These are phyloP conservation scores for Acronicta leporina DNA, from an alignment of 2,888 invertebrate species.

Conservation along the genomic window DNA sequence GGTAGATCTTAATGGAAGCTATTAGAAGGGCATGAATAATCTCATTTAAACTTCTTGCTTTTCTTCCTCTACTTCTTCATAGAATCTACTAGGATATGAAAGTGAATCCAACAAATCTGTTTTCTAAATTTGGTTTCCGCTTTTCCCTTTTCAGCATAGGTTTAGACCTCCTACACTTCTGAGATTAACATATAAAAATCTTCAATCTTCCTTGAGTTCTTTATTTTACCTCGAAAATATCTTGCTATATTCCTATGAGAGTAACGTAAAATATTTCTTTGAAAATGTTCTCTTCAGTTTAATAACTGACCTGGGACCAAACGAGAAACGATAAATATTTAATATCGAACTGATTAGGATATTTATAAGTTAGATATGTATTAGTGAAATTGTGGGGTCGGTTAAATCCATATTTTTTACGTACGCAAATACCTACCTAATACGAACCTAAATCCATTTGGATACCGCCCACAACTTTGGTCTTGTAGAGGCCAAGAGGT, in stretches of 20 bases:
- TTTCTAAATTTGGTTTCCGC: slow-evolving; percentile 55
- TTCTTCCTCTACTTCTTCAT: slow-evolving; percentile 65
- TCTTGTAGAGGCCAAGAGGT: not conserved
- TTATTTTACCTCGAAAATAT: slow-evolving; percentile 49
- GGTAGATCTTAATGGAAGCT: slow-evolving; percentile 83
- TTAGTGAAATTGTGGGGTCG: slow-evolving; percentile 6
- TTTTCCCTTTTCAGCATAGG: slow-evolving; percentile 58
- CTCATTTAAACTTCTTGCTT: slow-evolving; percentile 68
- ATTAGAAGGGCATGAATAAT: slow-evolving; percentile 81
- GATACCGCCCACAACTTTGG: not conserved
- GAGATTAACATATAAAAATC: slow-evolving; percentile 37
- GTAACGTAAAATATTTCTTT: slow-evolving; percentile 22
- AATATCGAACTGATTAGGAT: slow-evolving; percentile 23
- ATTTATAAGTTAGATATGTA: slow-evolving; percentile 10
- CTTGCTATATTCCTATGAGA: slow-evolving; percentile 47
- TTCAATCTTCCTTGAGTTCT: slow-evolving; percentile 43
- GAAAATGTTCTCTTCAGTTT: slow-evolving; percentile 30
- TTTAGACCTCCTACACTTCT: slow-evolving; percentile 48
- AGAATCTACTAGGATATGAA: slow-evolving; percentile 54
- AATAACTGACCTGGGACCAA: slow-evolving; percentile 33
- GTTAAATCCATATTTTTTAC: slow-evolving; percentile 2
- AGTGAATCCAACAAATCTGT: slow-evolving; percentile 24
- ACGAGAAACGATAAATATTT: slow-evolving; percentile 31
- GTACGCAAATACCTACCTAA: not conserved
- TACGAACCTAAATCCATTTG: not conserved